Conservation (phyloP, 2,113 vertebrate species). For the Syngnathoides biaculeatus region DNA sequence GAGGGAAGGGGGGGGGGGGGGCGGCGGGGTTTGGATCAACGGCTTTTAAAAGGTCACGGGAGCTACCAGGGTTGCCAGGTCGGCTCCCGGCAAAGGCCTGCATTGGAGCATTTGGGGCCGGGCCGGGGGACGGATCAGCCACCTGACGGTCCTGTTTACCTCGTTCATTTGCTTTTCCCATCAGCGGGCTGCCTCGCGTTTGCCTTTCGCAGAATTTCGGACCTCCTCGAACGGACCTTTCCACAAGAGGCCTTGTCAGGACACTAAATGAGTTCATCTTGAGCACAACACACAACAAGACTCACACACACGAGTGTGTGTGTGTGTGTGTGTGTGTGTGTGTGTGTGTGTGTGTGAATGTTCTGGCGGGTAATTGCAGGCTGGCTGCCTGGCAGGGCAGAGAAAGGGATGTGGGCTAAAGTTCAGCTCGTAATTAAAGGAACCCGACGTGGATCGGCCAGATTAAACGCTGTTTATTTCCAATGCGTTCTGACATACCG, state of each 20-base stretch:
- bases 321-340: not conserved
- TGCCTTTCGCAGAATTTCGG: constrained; percentile 57
- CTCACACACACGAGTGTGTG: not conserved
- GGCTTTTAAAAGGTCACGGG: constrained; percentile 61
- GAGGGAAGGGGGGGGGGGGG: too few species aligned
- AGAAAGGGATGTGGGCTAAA: constrained; percentile 67
- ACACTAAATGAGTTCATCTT: constrained; percentile 55
- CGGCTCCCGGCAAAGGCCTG: constrained; percentile 18
- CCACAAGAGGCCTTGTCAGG: constrained; percentile 25
- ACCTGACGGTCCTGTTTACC: constrained; percentile 56
- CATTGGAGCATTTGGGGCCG: not conserved
- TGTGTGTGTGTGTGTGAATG: not conserved
- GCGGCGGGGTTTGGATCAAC: too few species aligned
- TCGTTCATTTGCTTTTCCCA: constrained; percentile 66
- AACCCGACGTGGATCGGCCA: constrained; percentile 47
- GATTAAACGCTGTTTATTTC: constrained; percentile 53
- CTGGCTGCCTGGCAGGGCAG: constrained; percentile 28
- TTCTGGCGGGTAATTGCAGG: constrained; percentile 47
- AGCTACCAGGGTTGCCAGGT: constrained; percentile 37
- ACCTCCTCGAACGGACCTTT: constrained; percentile 24
- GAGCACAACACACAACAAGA: constrained; percentile 14
- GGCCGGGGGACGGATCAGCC: not conserved
- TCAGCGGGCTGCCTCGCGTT: constrained; percentile 55
- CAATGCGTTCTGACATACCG: constrained; percentile 39
- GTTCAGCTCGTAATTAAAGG: constrained; percentile 68